Conservation (phyloP, 2,113 vertebrate species). For the Labeo rohita region DNA sequence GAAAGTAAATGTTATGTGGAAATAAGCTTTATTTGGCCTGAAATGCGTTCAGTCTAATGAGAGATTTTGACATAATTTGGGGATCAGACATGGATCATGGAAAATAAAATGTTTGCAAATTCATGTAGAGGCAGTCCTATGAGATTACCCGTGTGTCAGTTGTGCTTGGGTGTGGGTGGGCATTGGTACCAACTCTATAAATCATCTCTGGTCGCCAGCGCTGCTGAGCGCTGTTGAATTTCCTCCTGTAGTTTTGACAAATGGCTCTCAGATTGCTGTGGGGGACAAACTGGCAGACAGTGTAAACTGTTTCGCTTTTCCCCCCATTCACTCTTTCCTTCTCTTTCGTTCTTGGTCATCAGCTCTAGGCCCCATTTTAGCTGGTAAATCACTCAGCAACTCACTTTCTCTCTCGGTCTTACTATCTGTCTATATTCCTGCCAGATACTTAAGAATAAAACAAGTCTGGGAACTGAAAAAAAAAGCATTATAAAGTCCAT, state of each 20-base stretch:
- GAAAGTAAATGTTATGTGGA: background rate
- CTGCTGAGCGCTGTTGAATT: conserved; percentile 32
- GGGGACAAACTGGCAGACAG: conserved; percentile 47
- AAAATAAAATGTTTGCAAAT: conserved; percentile 23
- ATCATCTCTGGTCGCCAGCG: conserved; percentile 41
- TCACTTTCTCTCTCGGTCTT: background rate
- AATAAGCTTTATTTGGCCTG: background rate
- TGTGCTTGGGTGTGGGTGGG: conserved; percentile 39
- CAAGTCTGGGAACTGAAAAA: background rate
- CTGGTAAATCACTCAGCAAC: conserved; percentile 26
- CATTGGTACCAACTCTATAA: conserved; percentile 48
- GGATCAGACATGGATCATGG: background rate
- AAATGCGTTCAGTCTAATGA: background rate
- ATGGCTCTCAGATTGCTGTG: conserved; percentile 60
- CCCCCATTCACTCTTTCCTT: background rate
- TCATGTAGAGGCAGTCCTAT: conserved; percentile 28
- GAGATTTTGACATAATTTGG: conserved; percentile 1
- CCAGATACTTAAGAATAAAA: conserved; percentile 11
- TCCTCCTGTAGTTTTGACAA: conserved; percentile 57
- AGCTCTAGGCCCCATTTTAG: conserved; percentile 17
- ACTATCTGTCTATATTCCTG: background rate
- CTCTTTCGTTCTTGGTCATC: conserved; percentile 9
- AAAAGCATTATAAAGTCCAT: background rate
- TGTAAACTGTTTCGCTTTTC: conserved; percentile 51
- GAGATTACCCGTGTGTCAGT: conserved; percentile 20